phyloP scores from a whole-genome alignment of 2,797 vertebrate genomes.

The Bucorvus abyssinicus region DNA sequence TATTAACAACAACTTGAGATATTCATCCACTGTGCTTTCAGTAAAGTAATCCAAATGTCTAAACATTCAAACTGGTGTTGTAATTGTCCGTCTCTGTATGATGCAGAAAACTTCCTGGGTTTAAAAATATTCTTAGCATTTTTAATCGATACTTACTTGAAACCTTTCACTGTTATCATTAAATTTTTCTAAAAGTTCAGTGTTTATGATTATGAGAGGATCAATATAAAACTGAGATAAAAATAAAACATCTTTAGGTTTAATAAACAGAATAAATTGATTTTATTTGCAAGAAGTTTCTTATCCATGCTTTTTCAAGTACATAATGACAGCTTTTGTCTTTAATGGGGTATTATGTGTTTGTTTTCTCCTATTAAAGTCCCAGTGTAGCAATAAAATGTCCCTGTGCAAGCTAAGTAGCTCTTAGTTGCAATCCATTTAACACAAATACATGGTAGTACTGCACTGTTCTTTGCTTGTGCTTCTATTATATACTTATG shows the following conservation, averaged over 20 bases:
- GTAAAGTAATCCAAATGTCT: not conserved
- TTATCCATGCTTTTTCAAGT: not conserved
- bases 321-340: not conserved
- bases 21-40: not conserved
- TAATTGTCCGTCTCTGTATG: not conserved
- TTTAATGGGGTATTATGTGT: not conserved
- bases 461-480: not conserved
- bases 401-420: not conserved
- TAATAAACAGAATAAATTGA: not conserved
- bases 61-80: not conserved
- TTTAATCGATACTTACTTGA: not conserved
- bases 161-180: not conserved
- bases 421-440: not conserved
- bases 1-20: accelerated
- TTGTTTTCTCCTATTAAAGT: not conserved
- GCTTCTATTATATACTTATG: not conserved
- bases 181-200: not conserved
- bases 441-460: not conserved
- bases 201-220: not conserved
- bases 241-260: not conserved
- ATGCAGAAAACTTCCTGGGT: not conserved
- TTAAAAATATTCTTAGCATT: not conserved
- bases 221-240: not conserved
- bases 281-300: not conserved
- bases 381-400: not conserved